Percentiles rank a stretch among this genome's conserved stretches.
phyloP scores from a whole-genome alignment of 2,113 vertebrate species.

The Syngnathus scovelli region DNA sequence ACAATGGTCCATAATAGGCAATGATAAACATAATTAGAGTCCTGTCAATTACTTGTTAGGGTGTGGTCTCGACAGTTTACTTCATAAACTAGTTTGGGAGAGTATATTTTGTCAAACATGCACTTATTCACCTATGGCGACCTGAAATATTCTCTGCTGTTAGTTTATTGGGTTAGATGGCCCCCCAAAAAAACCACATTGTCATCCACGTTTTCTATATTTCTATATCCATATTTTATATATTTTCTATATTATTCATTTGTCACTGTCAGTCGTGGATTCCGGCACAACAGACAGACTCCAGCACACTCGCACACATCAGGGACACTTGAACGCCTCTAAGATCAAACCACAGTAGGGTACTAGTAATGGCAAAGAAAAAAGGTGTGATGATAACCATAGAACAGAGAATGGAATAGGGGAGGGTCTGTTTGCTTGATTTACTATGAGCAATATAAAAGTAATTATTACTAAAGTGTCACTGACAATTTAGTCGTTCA shows the following conservation, averaged over 20 bases:
- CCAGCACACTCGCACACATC: slow-evolving; percentile 9
- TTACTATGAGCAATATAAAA: too few relatives aligned
- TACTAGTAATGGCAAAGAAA: not conserved
- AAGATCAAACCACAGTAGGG: not conserved
- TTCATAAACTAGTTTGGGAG: too few relatives aligned
- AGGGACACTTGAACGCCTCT: slow-evolving; percentile 11
- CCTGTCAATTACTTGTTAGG: not conserved
- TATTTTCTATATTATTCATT: too few relatives aligned
- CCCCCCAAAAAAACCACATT: slow-evolving; percentile 22
- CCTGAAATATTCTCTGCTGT: slow-evolving; percentile 6
- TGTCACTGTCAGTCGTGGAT: slow-evolving; percentile 40
- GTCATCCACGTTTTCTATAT: slow-evolving; percentile 27
- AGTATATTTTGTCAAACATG: slow-evolving; percentile 13
- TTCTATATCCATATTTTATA: too few relatives aligned
- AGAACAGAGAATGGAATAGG: too few relatives aligned
- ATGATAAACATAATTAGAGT: not conserved
- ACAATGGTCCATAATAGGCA: not conserved
- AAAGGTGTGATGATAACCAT: not conserved
- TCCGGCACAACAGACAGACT: slow-evolving; percentile 25
- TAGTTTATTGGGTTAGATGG: slow-evolving; percentile 23
- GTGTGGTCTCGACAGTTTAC: not conserved
- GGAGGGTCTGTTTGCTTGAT: too few relatives aligned
- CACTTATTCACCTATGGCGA: slow-evolving; percentile 8
- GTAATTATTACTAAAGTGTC: too few relatives aligned
- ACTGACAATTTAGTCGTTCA: too few relatives aligned